Conservation (phyloP, 2,797 vertebrate genomes). For the Cryptoblepharus egeriae region DNA sequence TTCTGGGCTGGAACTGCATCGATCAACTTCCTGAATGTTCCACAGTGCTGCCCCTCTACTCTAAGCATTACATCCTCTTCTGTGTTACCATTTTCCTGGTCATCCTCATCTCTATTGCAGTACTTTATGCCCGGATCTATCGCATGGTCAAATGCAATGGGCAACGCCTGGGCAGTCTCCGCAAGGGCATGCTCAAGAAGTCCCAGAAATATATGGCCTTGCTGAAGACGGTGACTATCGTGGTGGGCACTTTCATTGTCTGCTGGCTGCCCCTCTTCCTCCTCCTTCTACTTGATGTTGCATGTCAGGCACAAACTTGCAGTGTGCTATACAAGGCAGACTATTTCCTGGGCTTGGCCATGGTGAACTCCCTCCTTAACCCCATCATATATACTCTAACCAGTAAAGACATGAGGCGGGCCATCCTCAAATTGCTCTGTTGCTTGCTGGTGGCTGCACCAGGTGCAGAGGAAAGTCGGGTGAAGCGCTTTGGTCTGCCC, state of each 20-base stretch:
- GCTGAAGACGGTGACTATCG: constrained; percentile 89
- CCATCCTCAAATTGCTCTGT: constrained; percentile 85
- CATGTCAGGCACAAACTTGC: constrained; percentile 77
- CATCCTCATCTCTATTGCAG: constrained; percentile 84
- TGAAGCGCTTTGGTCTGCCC: constrained; percentile 78
- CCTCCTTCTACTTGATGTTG: constrained; percentile 87
- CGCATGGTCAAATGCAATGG: constrained; percentile 85
- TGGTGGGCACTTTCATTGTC: constrained; percentile 87
- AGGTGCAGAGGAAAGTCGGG: constrained; percentile 72
- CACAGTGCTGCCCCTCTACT: constrained; percentile 87
- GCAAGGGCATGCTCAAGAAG: constrained; percentile 75
- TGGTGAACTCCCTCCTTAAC: constrained; percentile 91
- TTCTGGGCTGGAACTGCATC: constrained; percentile 92
- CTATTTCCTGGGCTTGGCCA: constrained; percentile 89
- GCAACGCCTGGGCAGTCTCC: constrained; percentile 70
- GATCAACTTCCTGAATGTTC: constrained; percentile 82
- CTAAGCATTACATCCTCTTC: constrained; percentile 88
- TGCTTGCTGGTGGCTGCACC: constrained; percentile 76
- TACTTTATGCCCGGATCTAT: constrained; percentile 87
- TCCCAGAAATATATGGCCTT: constrained; percentile 86
- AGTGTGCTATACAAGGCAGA: constrained; percentile 84
- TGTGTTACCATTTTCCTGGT: constrained; percentile 84
- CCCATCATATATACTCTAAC: constrained; percentile 92
- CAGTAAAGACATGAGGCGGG: constrained; percentile 87
- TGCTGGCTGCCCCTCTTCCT: constrained; percentile 92